Evolutionary conservation across 2,888 invertebrate species (phyloP), one percentile per base, ranked within the genome.

Genomic region (Panopea generosa): DNA sequence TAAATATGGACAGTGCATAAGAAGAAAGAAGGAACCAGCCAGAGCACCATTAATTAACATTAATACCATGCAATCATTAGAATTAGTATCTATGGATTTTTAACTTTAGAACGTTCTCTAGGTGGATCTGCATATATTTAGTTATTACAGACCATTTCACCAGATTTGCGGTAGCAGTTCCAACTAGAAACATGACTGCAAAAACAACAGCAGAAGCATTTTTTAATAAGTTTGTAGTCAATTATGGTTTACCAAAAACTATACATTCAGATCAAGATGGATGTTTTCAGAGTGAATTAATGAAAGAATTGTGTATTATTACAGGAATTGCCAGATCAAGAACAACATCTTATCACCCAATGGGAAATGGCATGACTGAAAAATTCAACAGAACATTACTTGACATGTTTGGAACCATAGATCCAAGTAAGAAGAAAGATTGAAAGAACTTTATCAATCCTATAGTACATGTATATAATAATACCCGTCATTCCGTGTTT

Each of bases 61-160:
- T 45, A 4, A 9, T 3, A 9, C 45, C 6, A 45, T 20, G 20
- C 20, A 45, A 16, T n/a, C 6, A 4, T 45, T 45, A 16, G 45
- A 45, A 45, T 16, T 45, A 9, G 7, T 45, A 9, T 45, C 45
- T 20, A 45, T 45, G 45, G 45, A 45, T 16, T 45, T 45, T 20
- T 45, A 20, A 45, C 16, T 9, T 16, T 45, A 9, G 45, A 45
- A 45, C 6, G n/a, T 9, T 45, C 45, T 4, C 6, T 18, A 45
- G 45, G 45, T 9, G 4, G 33, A 7, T 33, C 11, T 7, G 6
- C 4, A 33, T 11, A 33, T 33, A 7, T 33, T 33, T 45, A 18
- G 45, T 45, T 20, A 45, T 45, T 4, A 45, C 45, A 45, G 45
- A 45, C 16, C 40, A 40, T 40, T 40, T 40, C 16, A 40, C 40